Base-by-base conservation (phyloP, 1,140 invertebrate species). In the Hyles euphorbiae region DNA sequence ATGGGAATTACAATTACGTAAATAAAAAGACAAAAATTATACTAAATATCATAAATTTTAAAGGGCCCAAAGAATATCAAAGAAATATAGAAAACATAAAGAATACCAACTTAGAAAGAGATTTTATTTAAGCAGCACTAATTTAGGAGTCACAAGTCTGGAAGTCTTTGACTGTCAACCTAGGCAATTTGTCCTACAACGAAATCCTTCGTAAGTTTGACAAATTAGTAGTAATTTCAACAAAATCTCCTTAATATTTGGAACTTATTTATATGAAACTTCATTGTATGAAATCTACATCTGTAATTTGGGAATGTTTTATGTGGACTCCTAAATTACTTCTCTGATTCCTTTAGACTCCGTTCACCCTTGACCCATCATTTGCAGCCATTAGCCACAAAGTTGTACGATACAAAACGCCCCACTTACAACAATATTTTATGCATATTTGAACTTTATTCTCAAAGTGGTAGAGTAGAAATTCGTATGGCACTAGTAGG, bases 331-430 rank as follows among this genome's bases (percentile, higher is more conserved):
- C 70, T 78, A 78, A 83, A 83, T 83, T 40, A 40, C 36, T 84
- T 65, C 70, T 72, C 69, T 69, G 78, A 79, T 75, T 82, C 68
- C 65, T 53, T 61, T n/a, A 48, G 22, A 48, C 66, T 72, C 63
- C 70, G 51, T 82, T 80, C 76, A 86, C 77, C 81, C 81, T 84
- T 87, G 80, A 83, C 78, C 78, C 70, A 77, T 78, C 78, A 78
- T 83, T 80, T 79, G 71, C 81, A 78, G 75, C 75, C 72, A 74
- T 84, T 79, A 81, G 68, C 70, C 67, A 71, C 70, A 55, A 43
- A 45, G 9, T 44, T 34, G 40, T 34, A 9, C 34, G 22, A 8
- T 10, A 45, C 7, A n/a, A 33, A 48, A 52, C 33, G 51, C 7
- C 3, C 11, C 36, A 59, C 59, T 7, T 51, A 47, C 36, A 59